These are phyloP conservation scores for Scotopteryx bipunctaria DNA, from an alignment of 2,888 invertebrate genomes.

Conservation along the genomic window DNA sequence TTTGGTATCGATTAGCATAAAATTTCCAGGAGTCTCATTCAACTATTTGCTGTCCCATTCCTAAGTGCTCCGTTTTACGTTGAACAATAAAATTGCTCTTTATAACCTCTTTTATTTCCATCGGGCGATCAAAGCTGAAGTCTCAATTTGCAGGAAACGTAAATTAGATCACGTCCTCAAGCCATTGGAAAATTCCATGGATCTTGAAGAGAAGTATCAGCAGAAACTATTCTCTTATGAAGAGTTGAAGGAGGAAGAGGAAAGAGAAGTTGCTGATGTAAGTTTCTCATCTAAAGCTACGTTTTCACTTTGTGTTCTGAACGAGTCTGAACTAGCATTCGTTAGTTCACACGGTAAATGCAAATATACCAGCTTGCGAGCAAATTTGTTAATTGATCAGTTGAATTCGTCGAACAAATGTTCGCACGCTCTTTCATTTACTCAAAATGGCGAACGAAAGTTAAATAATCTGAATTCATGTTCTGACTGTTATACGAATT, in stretches of 20 bases:
- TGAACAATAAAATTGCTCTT: conserved; percentile 21
- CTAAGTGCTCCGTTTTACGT: conserved; percentile 21
- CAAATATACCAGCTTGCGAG: too few species aligned
- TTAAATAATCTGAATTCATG: too few species aligned
- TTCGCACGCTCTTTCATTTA: too few species aligned
- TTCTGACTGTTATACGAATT: too few species aligned
- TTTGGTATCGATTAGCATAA: conserved; percentile 4
- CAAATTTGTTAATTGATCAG: too few species aligned
- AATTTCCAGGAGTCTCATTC: conserved; percentile 17
- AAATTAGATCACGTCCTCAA: conserved; percentile 75
- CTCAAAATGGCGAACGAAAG: too few species aligned
- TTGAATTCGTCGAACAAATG: too few species aligned
- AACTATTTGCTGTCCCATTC: conserved; percentile 18
- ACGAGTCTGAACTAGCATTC: too few species aligned
- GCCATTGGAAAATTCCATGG: conserved; percentile 59
- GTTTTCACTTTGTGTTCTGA: not conserved
- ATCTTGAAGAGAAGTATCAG: conserved; percentile 75
- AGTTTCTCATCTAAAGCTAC: conserved; percentile 25
- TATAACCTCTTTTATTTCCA: conserved; percentile 23
- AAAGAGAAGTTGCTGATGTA: conserved; percentile 67
- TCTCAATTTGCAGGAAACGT: conserved; percentile 58
- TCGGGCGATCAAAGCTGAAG: conserved; percentile 19
- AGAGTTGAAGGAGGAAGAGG: conserved; percentile 65
- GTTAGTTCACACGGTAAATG: too few species aligned
- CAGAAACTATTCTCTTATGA: conserved; percentile 63